Evolutionary conservation across 2,888 invertebrate genomes (phyloP).

Genomic region (Choreutis nemorana): DNA sequence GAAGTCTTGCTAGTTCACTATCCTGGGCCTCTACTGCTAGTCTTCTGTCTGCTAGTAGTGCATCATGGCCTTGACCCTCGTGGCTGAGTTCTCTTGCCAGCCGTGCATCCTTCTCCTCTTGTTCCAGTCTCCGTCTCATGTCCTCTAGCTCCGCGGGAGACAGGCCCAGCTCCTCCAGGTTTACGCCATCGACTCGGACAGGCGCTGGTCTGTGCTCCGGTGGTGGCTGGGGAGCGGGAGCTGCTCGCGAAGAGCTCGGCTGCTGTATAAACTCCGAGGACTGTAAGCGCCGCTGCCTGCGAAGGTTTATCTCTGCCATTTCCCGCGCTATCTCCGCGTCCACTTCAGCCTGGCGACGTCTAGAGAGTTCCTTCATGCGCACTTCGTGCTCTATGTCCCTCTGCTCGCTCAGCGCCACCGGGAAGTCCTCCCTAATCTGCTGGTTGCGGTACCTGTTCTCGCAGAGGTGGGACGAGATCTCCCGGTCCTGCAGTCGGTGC

Average conservation of each 20-base stretch:
- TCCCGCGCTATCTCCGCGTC: constrained; percentile 56
- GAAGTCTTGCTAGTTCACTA: constrained; percentile 45
- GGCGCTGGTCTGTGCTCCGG: constrained; percentile 13
- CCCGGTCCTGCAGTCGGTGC: constrained; percentile 54
- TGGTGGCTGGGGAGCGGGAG: constrained; percentile 15
- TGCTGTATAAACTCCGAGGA: constrained; percentile 29
- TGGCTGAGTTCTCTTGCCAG: constrained; percentile 46
- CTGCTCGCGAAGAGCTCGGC: constrained; percentile 40
- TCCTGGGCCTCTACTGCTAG: constrained; percentile 60
- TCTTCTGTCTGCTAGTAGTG: constrained; percentile 48
- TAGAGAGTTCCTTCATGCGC: constrained; percentile 34
- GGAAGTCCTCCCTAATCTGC: constrained; percentile 58
- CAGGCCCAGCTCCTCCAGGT: constrained; percentile 46
- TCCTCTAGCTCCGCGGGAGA: constrained; percentile 46
- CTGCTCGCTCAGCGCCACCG: constrained; percentile 51
- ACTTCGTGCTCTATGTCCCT: constrained; percentile 48
- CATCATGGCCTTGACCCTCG: constrained; percentile 40
- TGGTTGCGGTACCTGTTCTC: constrained; percentile 57
- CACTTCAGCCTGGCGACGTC: constrained; percentile 49
- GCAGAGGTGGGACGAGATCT: constrained; percentile 54
- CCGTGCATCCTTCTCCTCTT: constrained; percentile 50
- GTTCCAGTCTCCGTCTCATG: constrained; percentile 43
- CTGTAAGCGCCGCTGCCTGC: constrained; percentile 38
- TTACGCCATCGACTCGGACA: constrained; percentile 17
- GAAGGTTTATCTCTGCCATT: constrained; percentile 54